These are phyloP conservation scores for Cygnus olor DNA, from an alignment of 2,797 vertebrate species.

Conservation along the genomic window DNA sequence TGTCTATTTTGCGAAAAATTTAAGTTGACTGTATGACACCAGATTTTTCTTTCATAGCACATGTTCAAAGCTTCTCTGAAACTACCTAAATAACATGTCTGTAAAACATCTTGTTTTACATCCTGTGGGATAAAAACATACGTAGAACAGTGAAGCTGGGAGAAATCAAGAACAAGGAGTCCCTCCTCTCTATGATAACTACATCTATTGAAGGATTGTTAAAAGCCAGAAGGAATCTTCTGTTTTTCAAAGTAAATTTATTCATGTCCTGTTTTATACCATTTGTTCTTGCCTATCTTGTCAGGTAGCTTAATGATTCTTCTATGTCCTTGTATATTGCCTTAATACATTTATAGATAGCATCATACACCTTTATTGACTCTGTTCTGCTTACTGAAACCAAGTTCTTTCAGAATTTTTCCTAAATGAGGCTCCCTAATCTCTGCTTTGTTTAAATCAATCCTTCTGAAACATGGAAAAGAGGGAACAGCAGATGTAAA, in stretches of 20 bases:
- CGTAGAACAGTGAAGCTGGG: background rate
- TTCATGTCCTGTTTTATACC: background rate
- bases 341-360: background rate
- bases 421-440: background rate
- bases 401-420: background rate
- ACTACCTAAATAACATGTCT: background rate
- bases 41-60: background rate
- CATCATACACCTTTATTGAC: background rate
- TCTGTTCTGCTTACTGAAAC: background rate
- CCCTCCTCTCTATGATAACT: background rate
- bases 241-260: background rate
- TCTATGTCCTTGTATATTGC: background rate
- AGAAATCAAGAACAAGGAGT: background rate
- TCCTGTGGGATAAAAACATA: background rate
- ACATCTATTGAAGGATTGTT: background rate
- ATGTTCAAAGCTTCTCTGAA: slow-evolving; percentile 12
- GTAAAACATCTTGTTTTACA: background rate
- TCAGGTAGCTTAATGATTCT: background rate
- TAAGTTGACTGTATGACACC: background rate
- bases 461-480: background rate
- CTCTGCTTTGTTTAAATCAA: background rate
- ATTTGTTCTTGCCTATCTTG: background rate
- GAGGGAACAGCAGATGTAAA: background rate
- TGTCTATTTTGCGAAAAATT: background rate
- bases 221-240: background rate